Conservation (phyloP, 2,113 vertebrate species). For the Eonycteris spelaea region DNA sequence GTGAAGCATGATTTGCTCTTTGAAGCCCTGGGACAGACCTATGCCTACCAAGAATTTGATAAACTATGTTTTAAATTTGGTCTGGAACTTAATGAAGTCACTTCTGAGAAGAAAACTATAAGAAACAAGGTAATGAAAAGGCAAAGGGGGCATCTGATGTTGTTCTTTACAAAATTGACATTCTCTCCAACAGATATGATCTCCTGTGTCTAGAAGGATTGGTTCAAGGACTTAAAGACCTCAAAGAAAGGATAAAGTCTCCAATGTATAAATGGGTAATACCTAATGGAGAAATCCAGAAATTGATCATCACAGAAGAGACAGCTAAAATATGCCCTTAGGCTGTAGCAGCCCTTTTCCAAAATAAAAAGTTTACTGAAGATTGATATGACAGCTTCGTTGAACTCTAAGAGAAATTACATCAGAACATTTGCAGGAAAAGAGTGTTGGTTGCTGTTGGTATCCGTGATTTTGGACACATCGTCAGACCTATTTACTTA, state of each 20-base stretch:
- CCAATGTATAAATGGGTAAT: constrained; percentile 90
- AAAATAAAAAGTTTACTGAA: constrained; percentile 92
- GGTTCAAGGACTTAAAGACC: constrained; percentile 95
- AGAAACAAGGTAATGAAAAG: constrained; percentile 92
- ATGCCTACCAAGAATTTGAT: too few relatives aligned
- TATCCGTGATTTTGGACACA: constrained; percentile 94
- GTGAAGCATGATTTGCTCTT: too few relatives aligned
- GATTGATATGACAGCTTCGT: constrained; percentile 97
- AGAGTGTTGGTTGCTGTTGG: constrained; percentile 96
- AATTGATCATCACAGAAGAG: constrained; percentile 92
- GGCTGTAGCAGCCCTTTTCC: constrained; percentile 94
- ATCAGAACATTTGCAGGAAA: constrained; percentile 98
- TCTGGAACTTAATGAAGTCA: constrained; percentile 56
- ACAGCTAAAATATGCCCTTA: constrained; percentile 90
- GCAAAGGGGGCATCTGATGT: constrained; percentile 93
- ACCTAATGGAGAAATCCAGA: constrained; percentile 88
- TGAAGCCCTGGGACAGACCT: too few relatives aligned
- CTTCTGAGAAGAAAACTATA: constrained; percentile 96
- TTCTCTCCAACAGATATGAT: constrained; percentile 97
- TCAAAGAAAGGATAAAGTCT: constrained; percentile 92
- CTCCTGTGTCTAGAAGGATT: constrained; percentile 96
- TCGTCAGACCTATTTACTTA: constrained; percentile 94
- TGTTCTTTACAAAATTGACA: constrained; percentile 96
- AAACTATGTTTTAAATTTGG: too few relatives aligned
- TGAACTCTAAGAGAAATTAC: constrained; percentile 97